A percentile compares a stretch with the other conserved stretches of the same genome.
These are phyloP conservation scores for Siniperca chuatsi DNA, from an alignment of 2,113 vertebrate species.

Conservation along the genomic window DNA sequence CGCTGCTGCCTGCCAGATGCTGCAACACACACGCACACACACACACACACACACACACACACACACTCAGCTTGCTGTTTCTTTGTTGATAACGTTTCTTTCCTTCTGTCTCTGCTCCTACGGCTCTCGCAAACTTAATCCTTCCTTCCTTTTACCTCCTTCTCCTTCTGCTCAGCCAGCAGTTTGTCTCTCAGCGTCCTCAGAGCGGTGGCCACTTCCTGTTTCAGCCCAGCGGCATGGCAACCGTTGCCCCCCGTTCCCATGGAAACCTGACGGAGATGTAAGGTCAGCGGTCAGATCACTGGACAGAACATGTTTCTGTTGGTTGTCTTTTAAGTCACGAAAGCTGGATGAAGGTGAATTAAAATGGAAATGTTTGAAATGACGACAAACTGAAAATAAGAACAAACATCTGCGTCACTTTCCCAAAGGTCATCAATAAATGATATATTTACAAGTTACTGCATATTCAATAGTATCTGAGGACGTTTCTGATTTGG, in stretches of 20 bases:
- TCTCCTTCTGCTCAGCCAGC: slow-evolving; percentile 73
- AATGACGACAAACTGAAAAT: background rate
- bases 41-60: slow-evolving; percentile 49
- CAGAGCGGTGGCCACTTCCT: slow-evolving; percentile 79
- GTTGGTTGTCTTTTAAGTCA: background rate
- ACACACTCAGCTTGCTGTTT: background rate
- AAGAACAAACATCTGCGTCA: background rate
- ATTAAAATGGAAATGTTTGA: background rate
- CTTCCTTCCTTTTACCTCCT: slow-evolving; percentile 50
- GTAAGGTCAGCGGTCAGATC: slow-evolving; percentile 33
- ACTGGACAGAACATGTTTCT: background rate
- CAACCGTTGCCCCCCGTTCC: slow-evolving; percentile 49
- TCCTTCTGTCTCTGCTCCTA: too few species aligned
- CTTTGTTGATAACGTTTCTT: background rate
- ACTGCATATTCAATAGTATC: too few species aligned
- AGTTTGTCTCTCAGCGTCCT: slow-evolving; percentile 78
- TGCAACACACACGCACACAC: slow-evolving; percentile 56
- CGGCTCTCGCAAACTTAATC: background rate
- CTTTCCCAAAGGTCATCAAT: background rate
- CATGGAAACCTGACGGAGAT: slow-evolving; percentile 58
- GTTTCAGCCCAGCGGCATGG: slow-evolving; percentile 73
- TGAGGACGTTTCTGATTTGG: too few species aligned
- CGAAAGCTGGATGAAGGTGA: too few species aligned
- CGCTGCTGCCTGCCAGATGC: slow-evolving; percentile 50
- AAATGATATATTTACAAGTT: too few species aligned